Conservation (phyloP, 2,113 vertebrate genomes). For the Pantherophis guttatus region DNA sequence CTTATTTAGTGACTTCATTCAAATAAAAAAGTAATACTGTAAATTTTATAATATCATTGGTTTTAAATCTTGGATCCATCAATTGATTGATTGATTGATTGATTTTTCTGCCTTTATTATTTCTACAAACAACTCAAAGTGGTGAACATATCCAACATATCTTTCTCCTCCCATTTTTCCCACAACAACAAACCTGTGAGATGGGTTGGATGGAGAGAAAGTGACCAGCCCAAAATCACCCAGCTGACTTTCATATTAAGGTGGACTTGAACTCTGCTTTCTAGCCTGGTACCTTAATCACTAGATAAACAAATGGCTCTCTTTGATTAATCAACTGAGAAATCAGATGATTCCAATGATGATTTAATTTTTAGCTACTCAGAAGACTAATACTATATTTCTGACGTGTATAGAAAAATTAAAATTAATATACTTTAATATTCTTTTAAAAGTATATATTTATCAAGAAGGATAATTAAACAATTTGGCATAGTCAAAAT, state of each 20-base stretch:
- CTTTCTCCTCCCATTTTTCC: too few species aligned
- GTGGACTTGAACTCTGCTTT: too few species aligned
- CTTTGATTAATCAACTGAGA: neutral
- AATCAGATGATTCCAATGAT: slow-evolving; percentile 41
- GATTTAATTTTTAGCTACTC: slow-evolving; percentile 25
- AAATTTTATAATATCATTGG: neutral
- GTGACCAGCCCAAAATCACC: too few species aligned
- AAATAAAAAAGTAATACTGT: neutral
- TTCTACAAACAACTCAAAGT: too few species aligned
- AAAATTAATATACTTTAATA: neutral
- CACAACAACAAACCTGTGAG: too few species aligned
- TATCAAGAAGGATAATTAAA: neutral
- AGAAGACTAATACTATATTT: neutral
- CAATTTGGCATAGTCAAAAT: neutral
- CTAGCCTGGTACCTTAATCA: too few species aligned
- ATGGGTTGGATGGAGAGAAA: too few species aligned
- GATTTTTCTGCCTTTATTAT: neutral
- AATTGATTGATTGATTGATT: neutral
- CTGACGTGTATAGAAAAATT: slow-evolving; percentile 9
- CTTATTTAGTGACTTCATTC: neutral
- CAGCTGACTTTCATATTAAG: too few species aligned
- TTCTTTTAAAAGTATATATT: neutral
- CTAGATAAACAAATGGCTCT: too few species aligned
- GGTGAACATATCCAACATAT: too few species aligned
- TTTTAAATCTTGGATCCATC: neutral